Evolutionary conservation across 2,797 vertebrate genomes (phyloP).

Genomic region (Galagoides demidoff): DNA sequence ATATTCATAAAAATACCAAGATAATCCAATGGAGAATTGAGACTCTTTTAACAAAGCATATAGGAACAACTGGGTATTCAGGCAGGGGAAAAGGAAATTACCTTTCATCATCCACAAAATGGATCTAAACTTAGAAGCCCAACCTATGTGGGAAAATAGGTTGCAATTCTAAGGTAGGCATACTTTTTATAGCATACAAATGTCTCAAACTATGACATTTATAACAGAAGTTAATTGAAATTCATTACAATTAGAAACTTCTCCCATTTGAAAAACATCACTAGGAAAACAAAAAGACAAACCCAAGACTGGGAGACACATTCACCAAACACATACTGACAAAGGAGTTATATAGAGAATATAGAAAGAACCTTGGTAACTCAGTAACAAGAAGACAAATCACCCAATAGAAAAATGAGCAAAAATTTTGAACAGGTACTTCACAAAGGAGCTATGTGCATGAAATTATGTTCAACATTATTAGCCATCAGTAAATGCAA

Average conservation of each 20-base stretch:
- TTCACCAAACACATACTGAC: background rate
- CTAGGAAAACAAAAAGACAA: background rate
- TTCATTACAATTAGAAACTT: background rate
- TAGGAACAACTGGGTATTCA: background rate
- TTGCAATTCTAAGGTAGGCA: background rate
- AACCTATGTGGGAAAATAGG: background rate
- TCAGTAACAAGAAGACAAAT: background rate
- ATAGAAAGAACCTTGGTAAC: background rate
- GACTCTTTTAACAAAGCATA: background rate
- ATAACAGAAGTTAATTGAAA: background rate
- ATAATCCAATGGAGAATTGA: background rate
- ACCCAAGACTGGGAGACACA: background rate
- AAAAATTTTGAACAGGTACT: background rate
- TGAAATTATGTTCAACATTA: background rate
- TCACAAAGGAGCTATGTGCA: constrained; percentile 1
- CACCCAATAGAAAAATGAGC: background rate
- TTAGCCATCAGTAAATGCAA: background rate
- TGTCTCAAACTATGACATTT: background rate
- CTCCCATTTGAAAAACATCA: background rate
- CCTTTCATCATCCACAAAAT: background rate
- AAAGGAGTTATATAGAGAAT: background rate
- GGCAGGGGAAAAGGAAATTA: background rate
- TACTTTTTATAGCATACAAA: background rate
- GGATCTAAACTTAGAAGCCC: background rate
- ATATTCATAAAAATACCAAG: background rate